Evolutionary conservation across 1,140 invertebrate species (phyloP), one percentile per base, ranked within the genome.

Genomic region (Belonocnema kinseyi): DNA sequence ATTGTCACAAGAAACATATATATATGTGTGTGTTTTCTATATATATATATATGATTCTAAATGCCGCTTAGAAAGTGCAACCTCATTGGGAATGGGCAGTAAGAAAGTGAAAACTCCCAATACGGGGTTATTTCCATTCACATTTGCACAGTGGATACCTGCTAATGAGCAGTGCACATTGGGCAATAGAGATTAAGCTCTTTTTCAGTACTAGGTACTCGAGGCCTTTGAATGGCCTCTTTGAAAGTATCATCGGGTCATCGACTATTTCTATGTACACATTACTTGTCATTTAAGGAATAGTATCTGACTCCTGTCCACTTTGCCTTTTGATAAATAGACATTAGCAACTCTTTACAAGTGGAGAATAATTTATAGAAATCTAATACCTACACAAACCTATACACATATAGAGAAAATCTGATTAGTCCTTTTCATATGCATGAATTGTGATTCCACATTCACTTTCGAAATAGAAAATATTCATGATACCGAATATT

Each of bases 91-190:
- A 66, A 66, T 66, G 61, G 61, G 33, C 61, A 66, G 61, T 40
- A n/a, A 66, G 61, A 66, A 66, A 66, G 61, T 66, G 61, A 66
- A 66, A 66, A 66, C 61, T 40, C 61, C 61, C 26, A 66, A 66
- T 66, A 66, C 33, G 61, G 61, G 40, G 40, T 66, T 66, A 40
- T 40, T 33, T 66, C 61, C 61, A 66, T 66, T 66, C 46, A 66
- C 61, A 66, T 66, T n/a, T 66, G 61, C 61, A 66, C 61, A 66
- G 61, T 33, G 33, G 61, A 66, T 66, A 66, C 61, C 61, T 66
- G 61, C 61, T 66, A 66, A 66, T 66, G 61, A 66, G 61, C 61
- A 66, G 14, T 66, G 40, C 61, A 66, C 61, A 66, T 66, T 66
- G 61, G 61, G 61, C 61, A 66, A 66, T 66, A 66, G 61, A 66